Base-by-base conservation (phyloP, 2,113 vertebrate species). In the Bos javanicus region DNA sequence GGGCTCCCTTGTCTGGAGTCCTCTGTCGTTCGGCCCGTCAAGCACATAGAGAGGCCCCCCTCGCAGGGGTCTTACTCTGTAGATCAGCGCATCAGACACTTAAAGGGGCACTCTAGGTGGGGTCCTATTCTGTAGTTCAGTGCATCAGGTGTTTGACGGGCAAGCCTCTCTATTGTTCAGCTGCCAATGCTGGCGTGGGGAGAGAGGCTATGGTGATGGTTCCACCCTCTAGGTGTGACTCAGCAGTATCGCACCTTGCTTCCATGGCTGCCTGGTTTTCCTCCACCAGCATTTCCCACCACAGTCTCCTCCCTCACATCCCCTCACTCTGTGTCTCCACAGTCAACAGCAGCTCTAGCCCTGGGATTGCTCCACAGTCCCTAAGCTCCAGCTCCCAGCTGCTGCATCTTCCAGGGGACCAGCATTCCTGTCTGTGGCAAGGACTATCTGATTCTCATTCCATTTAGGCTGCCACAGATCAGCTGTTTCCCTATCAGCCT, bases 21-120 rank as follows among this genome's bases (percentile, higher is more conserved):
- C n/a, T 21, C n/a, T 36, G 17, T 71, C 36, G 64, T 36, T 71
- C 1, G 7, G 9, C 64, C 64, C 0, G 0, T 36, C 17, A 36
- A 71, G 64, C 17, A 36, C 17, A 71, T 36, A 36, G 17, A 10
- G 17, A 71, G n/a, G n/a, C 8, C n/a, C 64, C 64, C 17, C 17
- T 71, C 2, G 0, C 17, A 1, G 2, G n/a, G n/a, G 8, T 36
- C n/a, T 71, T 67, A 67, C 33, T 67, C 64, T 67, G 33, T 19
- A 67, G 62, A n/a, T 17, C 7, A 64, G 62, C 0, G 1, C 33
- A n/a, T n/a, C 62, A n/a, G 57, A 9, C 57, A 52, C 15, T 52
- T 52, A 16, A 52, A 52, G 54, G 54, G 19, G 54, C 54, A 56
- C 54, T 0, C 54, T 56, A 2, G 4, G 50, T 57, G 23, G 23